Evolutionary conservation across 2,797 vertebrate species (phyloP).

Genomic region (Sebastes alutus): DNA sequence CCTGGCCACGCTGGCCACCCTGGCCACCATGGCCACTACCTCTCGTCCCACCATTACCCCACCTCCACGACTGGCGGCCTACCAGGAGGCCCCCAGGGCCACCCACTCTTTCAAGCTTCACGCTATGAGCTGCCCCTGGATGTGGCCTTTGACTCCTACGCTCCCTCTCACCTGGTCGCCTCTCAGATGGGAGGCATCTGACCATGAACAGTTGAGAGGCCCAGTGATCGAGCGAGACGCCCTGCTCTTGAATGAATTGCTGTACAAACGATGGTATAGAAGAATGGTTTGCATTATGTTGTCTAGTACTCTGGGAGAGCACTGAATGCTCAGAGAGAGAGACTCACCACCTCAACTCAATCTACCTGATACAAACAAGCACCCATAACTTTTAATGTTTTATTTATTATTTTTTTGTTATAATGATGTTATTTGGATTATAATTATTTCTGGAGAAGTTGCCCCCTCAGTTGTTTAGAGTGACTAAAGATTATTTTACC

Average conservation of each 20-base stretch:
- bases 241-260: slow-evolving; percentile 35
- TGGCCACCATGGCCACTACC: slow-evolving; percentile 81
- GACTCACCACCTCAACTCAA: slow-evolving; percentile 66
- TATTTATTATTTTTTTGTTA: slow-evolving; percentile 70
- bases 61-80: slow-evolving; percentile 72
- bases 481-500: slow-evolving; percentile 31
- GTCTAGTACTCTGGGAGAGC: slow-evolving; percentile 52
- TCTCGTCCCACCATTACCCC: slow-evolving; percentile 82
- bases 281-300: slow-evolving; percentile 48
- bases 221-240: not conserved
- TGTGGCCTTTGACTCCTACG: slow-evolving; percentile 89
- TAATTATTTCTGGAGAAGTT: slow-evolving; percentile 30
- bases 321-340: slow-evolving; percentile 55
- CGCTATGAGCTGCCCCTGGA: slow-evolving; percentile 92
- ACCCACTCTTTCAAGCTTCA: slow-evolving; percentile 85
- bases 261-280: slow-evolving; percentile 46
- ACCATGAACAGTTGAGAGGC: slow-evolving; percentile 5
- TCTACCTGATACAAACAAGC: slow-evolving; percentile 76
- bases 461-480: slow-evolving; percentile 19
- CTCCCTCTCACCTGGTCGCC: slow-evolving; percentile 80
- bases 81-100: slow-evolving; percentile 83
- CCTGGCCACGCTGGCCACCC: no score
- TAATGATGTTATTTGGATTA: slow-evolving; percentile 53
- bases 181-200: slow-evolving; percentile 89
- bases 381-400: slow-evolving; percentile 46